A percentile compares a stretch with the other conserved stretches of the same genome.
These are phyloP conservation scores for Onychomys leucogaster DNA, from an alignment of 2,797 vertebrate genomes.

Conservation along the genomic window DNA sequence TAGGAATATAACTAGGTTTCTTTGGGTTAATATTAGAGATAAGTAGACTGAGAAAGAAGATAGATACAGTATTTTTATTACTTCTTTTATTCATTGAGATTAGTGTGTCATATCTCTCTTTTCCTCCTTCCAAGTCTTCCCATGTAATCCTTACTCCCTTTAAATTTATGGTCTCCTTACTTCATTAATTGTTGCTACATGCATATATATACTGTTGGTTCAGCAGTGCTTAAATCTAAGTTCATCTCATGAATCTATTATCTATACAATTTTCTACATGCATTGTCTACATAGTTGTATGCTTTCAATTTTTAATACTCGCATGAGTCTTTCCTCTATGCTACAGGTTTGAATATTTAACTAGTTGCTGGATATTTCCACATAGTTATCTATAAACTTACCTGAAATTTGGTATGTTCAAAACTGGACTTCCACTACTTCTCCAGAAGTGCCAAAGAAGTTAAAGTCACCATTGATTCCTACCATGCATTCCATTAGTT, in stretches of 20 bases:
- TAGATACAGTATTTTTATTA: not conserved
- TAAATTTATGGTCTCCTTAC: not conserved
- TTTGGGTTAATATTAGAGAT: not conserved
- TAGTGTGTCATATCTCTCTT: not conserved
- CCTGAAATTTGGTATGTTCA: not conserved
- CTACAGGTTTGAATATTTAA: not conserved
- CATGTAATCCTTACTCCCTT: not conserved
- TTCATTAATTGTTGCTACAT: not conserved
- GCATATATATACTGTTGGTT: not conserved
- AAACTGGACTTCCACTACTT: not conserved
- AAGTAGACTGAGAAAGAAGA: slow-evolving; percentile 23
- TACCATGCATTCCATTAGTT: not conserved
- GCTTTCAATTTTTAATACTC: not conserved
- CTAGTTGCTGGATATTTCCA: not conserved
- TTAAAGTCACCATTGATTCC: not conserved
- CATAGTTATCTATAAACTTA: slow-evolving; percentile 18
- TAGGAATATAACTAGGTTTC: not conserved
- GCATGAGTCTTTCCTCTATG: not conserved
- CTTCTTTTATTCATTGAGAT: not conserved
- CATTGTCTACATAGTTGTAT: not conserved
- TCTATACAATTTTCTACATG: not conserved
- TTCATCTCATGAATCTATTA: not conserved
- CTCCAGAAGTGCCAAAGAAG: not conserved
- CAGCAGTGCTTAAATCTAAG: not conserved
- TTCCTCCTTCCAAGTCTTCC: not conserved